Conservation (phyloP, 2,888 invertebrate species). For the Macropis europaea region DNA sequence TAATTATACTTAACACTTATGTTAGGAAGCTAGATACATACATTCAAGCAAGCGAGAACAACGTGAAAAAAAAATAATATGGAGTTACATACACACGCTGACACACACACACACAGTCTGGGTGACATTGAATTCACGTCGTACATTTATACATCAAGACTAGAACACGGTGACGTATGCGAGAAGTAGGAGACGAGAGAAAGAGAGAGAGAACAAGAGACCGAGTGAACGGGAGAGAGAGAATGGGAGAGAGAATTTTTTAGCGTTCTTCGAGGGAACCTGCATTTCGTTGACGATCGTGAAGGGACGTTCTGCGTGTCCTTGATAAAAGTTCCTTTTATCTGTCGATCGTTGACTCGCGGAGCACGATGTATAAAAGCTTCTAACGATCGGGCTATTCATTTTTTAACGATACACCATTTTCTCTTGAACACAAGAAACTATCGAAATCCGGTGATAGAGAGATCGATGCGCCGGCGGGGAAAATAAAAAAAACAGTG, state of each 20-base stretch:
- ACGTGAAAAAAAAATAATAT: slow-evolving; percentile 13
- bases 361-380: background rate
- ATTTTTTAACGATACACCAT: background rate
- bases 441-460: no score
- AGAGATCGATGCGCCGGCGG: no score
- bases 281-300: slow-evolving; percentile 49
- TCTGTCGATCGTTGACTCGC: slow-evolving; percentile 15
- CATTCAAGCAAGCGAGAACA: slow-evolving; percentile 56
- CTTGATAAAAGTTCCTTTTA: slow-evolving; percentile 31
- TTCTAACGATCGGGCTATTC: background rate
- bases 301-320: slow-evolving; percentile 23
- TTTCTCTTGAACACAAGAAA: background rate
- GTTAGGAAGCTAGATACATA: slow-evolving; percentile 76
- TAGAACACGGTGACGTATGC: slow-evolving; percentile 61
- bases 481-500: background rate
- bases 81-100: slow-evolving; percentile 35
- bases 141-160: slow-evolving; percentile 62
- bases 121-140: slow-evolving; percentile 61
- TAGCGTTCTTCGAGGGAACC: slow-evolving; percentile 56
- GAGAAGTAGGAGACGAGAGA: slow-evolving; percentile 22
- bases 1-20: slow-evolving; percentile 75
- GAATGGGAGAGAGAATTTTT: slow-evolving; percentile 40
- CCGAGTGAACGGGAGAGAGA: slow-evolving; percentile 11
- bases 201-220: background rate
- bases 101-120: slow-evolving; percentile 50